Conservation (phyloP, 2,113 vertebrate genomes). For the Callionymus lyra region DNA sequence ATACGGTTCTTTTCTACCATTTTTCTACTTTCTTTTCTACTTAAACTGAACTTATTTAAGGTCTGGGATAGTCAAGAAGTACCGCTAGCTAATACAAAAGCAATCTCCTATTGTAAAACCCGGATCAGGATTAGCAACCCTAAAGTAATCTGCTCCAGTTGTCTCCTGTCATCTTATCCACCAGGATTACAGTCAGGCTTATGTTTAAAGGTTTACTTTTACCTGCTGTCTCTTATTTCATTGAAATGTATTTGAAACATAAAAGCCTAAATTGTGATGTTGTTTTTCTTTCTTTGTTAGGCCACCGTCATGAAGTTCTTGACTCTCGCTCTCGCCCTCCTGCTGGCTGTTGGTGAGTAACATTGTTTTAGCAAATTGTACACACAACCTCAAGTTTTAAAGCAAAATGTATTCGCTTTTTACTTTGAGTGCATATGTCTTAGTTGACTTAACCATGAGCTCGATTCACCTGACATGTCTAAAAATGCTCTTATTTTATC, state of each 20-base stretch:
- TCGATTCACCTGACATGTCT: too few relatives aligned
- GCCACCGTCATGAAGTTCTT: slow-evolving; percentile 66
- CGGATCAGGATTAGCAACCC: slow-evolving; percentile 19
- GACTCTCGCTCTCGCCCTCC: slow-evolving; percentile 54
- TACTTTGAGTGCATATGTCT: too few relatives aligned
- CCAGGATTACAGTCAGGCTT: slow-evolving; percentile 27
- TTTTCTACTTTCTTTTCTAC: background rate
- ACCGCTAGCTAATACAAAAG: slow-evolving; percentile 8
- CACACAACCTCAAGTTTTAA: too few relatives aligned
- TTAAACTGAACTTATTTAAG: background rate
- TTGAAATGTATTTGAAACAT: too few relatives aligned
- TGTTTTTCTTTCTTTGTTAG: slow-evolving; percentile 25
- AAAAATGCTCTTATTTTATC: too few relatives aligned
- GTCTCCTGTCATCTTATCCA: slow-evolving; percentile 16
- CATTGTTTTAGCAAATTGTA: too few relatives aligned
- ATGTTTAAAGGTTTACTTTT: slow-evolving; percentile 3
- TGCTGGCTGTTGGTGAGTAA: slow-evolving; percentile 63
- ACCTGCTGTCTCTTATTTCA: too few relatives aligned
- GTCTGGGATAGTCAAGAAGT: background rate
- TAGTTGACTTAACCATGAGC: too few relatives aligned
- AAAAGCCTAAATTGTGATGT: slow-evolving; percentile 1
- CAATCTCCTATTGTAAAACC: slow-evolving; percentile 7
- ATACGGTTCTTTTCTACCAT: background rate
- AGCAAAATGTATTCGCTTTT: too few relatives aligned
- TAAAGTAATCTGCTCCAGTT: slow-evolving; percentile 27